Conservation (phyloP, 2,797 vertebrate genomes). For the Toxotes lorentzi region DNA sequence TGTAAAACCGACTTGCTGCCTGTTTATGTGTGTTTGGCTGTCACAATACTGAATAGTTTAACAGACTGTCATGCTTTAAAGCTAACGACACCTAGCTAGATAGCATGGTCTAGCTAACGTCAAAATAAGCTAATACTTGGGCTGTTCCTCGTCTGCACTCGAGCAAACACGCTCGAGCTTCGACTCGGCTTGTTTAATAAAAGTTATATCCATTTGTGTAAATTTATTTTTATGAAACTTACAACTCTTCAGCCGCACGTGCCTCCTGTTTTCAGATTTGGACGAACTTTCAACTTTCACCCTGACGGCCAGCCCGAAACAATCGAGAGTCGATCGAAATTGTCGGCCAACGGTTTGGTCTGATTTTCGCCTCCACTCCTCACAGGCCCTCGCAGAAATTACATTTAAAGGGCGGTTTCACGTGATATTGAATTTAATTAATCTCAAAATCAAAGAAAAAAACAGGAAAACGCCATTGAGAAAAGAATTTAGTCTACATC, state of each 20-base stretch:
- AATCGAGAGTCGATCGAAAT: conserved; percentile 58
- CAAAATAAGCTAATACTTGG: neutral
- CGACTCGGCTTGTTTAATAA: neutral
- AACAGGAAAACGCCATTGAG: accelerated
- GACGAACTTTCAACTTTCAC: conserved; percentile 75
- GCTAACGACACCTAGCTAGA: conserved; percentile 38
- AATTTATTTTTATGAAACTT: conserved; percentile 11
- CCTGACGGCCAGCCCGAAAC: conserved; percentile 61
- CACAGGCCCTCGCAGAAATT: neutral
- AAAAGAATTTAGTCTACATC: neutral
- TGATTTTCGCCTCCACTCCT: accelerated
- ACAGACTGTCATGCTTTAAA: neutral
- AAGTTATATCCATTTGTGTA: accelerated
- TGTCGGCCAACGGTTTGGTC: neutral
- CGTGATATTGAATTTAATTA: neutral
- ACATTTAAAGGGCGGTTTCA: accelerated
- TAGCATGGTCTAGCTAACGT: neutral
- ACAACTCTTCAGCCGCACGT: conserved; percentile 66
- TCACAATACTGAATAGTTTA: neutral
- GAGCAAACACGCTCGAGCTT: accelerated
- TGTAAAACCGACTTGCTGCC: neutral
- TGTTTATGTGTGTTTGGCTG: neutral
- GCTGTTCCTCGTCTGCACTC: neutral
- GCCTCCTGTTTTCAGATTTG: conserved; percentile 60
- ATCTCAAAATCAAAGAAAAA: neutral